Evolutionary conservation across 2,797 vertebrate genomes (phyloP).

Genomic region (Enteromius radiatus): DNA sequence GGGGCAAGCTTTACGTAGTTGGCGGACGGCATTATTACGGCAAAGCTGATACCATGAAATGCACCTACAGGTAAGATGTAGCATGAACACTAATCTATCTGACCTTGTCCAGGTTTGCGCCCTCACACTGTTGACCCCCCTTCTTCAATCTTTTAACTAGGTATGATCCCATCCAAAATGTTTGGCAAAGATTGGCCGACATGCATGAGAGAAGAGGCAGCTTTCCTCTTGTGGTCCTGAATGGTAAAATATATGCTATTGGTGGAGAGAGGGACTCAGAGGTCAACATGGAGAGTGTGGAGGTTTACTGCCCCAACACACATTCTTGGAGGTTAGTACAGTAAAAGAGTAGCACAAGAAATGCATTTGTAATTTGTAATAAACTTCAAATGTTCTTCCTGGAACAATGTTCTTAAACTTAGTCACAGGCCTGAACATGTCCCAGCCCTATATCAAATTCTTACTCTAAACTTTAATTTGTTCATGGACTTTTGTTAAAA

Average conservation of each 20-base stretch:
- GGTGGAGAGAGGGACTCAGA: conserved; percentile 60
- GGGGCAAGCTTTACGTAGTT: conserved; percentile 75
- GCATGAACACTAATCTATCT: background rate
- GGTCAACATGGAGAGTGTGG: conserved; percentile 59
- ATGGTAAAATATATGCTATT: conserved; percentile 59
- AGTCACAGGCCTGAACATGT: background rate
- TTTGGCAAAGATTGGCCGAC: conserved; percentile 61
- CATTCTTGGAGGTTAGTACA: conserved; percentile 62
- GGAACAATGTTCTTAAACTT: background rate
- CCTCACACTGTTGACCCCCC: background rate
- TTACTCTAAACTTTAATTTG: background rate
- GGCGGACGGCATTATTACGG: conserved; percentile 82
- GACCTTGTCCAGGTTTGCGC: background rate
- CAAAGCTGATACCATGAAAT: conserved; percentile 73
- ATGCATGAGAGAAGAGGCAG: conserved; percentile 59
- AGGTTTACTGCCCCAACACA: conserved; percentile 59
- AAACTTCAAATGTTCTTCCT: background rate
- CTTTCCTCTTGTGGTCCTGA: conserved; percentile 55
- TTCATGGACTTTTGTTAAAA: too few species aligned
- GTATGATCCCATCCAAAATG: conserved; percentile 56
- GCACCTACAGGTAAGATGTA: conserved; percentile 77
- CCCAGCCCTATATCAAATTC: background rate
- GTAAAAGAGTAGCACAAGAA: background rate
- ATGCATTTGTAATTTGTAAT: background rate
- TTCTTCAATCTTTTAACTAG: conserved; percentile 35